Evolutionary conservation across 1,140 invertebrate species (phyloP), one percentile per base, ranked within the genome.

Genomic region (Drosophila suzukii): DNA sequence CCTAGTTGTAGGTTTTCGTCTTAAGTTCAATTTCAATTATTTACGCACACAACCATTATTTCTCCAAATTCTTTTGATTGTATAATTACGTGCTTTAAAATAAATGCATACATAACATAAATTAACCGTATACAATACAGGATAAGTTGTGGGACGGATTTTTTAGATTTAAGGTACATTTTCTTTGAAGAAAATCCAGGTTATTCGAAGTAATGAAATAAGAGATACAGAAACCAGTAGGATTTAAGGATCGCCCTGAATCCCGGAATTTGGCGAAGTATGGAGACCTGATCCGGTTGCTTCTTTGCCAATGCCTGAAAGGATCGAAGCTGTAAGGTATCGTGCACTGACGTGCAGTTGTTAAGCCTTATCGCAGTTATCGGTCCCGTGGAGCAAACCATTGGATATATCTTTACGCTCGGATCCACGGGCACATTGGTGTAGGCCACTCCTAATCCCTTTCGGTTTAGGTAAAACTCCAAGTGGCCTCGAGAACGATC

Each of bases 301-400:
- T 74, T 77, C 0, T 7, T 27, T 3, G 71, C 47, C 1, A 91
- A 10, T 74, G 24, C 53, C 54, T 81, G 75, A 41, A 90, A 90
- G 15, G 89, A 75, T 50, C 79, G 66, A 39, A 91, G 62, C 59
- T 88, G 86, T 15, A 92, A 56, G 15, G 75, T 80, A 20, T 65
- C 83, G 7, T 56, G 13, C 43, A 80, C 66, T 4, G 95, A 95
- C 20, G 93, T 93, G 59, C 94, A 93, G 74, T 94, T 93, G 24
- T 94, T 94, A 56, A 96, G 92, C 78, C 94, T 93, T 93, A 96
- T 95, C 32, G 94, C 94, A 76, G 95, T 96, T 51, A 94, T 93
- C 12, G 95, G 95, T 49, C 95, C 95, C 59, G 96, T 97, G 2
- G 96, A 96, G 55, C 95, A 94, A 2, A 95, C 94, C 94, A 97